Conservation (phyloP, 2,797 vertebrate genomes). For the Channallabes apus region DNA sequence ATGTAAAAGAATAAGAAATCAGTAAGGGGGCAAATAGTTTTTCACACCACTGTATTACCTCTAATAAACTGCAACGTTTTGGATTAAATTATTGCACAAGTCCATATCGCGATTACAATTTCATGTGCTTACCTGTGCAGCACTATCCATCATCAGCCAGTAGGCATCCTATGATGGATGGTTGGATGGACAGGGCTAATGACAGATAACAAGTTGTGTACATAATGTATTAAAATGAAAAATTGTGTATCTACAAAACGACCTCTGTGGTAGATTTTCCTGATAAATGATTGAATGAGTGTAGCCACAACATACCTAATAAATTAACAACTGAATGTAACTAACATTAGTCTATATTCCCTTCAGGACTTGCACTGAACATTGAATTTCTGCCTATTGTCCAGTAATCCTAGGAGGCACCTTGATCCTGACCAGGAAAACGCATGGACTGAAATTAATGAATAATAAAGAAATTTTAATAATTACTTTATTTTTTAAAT, state of each 20-base stretch:
- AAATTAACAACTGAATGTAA: background rate
- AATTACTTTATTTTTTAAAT: background rate
- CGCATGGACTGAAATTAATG: background rate
- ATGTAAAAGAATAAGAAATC: too few relatives aligned
- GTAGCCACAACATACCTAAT: background rate
- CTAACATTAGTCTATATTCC: background rate
- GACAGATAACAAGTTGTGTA: background rate
- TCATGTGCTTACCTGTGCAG: too few relatives aligned
- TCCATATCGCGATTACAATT: too few relatives aligned
- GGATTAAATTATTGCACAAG: too few relatives aligned
- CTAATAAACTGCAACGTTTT: too few relatives aligned
- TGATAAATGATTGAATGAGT: background rate
- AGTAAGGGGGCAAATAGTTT: too few relatives aligned
- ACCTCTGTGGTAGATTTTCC: background rate
- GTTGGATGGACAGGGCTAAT: background rate
- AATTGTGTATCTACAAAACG: background rate
- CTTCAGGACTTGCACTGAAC: background rate
- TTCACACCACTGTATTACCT: too few relatives aligned
- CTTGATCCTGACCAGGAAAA: background rate
- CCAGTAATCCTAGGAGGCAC: too few relatives aligned
- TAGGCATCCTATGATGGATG: background rate
- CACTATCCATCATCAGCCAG: background rate
- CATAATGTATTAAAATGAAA: background rate
- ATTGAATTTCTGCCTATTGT: background rate
- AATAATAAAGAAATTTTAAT: background rate